phyloP scores from a whole-genome alignment of 2,888 invertebrate species.

The Lasioglossum morio region DNA sequence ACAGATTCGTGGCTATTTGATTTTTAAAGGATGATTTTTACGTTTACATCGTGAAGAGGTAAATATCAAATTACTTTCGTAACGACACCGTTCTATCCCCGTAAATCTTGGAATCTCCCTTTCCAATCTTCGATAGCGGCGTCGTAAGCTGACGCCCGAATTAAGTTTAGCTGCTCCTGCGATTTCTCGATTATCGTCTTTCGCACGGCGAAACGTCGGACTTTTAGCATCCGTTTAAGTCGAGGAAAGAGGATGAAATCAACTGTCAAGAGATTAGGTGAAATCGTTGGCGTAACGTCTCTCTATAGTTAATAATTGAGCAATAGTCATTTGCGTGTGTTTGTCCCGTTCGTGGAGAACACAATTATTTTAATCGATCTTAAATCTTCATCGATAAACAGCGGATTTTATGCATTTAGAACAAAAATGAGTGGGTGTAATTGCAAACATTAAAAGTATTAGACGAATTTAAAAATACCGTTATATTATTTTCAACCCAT shows the following conservation, averaged over 20 bases:
- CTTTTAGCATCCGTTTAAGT: not conserved
- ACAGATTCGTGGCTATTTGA: not conserved
- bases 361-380: not conserved
- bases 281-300: not conserved
- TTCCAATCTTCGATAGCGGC: not conserved
- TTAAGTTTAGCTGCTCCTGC: conserved; percentile 5
- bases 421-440: too few relatives aligned
- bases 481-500: too few relatives aligned
- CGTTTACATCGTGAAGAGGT: not conserved
- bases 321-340: not conserved
- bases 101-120: not conserved
- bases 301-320: not conserved
- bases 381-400: too few relatives aligned
- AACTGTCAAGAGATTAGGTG: not conserved
- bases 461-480: too few relatives aligned
- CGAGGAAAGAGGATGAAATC: not conserved
- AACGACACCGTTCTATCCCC: not conserved
- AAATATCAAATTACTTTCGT: not conserved
- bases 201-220: not conserved
- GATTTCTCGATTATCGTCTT: not conserved
- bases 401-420: too few relatives aligned
- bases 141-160: not conserved
- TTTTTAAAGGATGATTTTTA: not conserved
- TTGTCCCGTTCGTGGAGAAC: not conserved
- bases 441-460: too few relatives aligned